A percentile compares a stretch with the other conserved stretches of the same genome.
phyloP scores from a whole-genome alignment of 2,888 invertebrate genomes.

The Cistogaster globosa region DNA sequence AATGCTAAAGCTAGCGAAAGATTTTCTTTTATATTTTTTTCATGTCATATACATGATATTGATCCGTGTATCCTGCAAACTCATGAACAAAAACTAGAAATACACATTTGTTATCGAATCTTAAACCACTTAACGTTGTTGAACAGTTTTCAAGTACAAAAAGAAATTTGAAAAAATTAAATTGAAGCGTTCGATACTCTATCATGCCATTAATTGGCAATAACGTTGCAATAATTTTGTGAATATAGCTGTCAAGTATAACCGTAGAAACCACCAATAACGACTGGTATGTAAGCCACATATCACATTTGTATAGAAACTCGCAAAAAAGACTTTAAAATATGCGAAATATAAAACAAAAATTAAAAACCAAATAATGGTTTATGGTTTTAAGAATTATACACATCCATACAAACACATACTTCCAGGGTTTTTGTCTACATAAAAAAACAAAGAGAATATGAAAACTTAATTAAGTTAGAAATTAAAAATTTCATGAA shows the following conservation, averaged over 20 bases:
- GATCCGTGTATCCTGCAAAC: too few relatives aligned
- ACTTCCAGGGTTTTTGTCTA: background rate
- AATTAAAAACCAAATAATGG: constrained; percentile 45
- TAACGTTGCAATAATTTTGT: constrained; percentile 55
- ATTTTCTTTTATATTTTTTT: too few relatives aligned
- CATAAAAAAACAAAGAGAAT: constrained; percentile 5
- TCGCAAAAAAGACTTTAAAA: constrained; percentile 28
- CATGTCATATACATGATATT: too few relatives aligned
- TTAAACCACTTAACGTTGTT: constrained; percentile 50
- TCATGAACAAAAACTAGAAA: background rate
- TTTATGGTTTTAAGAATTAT: constrained; percentile 39
- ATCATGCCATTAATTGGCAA: constrained; percentile 68
- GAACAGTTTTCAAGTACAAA: background rate
- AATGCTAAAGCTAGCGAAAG: too few relatives aligned
- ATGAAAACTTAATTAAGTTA: constrained; percentile 19
- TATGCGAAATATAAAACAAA: constrained; percentile 3
- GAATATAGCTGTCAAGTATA: constrained; percentile 56
- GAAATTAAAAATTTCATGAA: constrained; percentile 5
- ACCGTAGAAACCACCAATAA: constrained; percentile 63
- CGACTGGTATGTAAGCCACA: constrained; percentile 65
- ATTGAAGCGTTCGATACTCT: constrained; percentile 55
- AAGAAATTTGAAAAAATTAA: constrained; percentile 21
- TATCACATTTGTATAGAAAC: constrained; percentile 47
- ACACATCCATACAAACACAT: background rate
- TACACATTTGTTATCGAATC: constrained; percentile 22